A percentile compares a stretch with the other conserved stretches of the same genome.
Conservation (phyloP, 2,888 invertebrate genomes). For the Pammene aurita region DNA sequence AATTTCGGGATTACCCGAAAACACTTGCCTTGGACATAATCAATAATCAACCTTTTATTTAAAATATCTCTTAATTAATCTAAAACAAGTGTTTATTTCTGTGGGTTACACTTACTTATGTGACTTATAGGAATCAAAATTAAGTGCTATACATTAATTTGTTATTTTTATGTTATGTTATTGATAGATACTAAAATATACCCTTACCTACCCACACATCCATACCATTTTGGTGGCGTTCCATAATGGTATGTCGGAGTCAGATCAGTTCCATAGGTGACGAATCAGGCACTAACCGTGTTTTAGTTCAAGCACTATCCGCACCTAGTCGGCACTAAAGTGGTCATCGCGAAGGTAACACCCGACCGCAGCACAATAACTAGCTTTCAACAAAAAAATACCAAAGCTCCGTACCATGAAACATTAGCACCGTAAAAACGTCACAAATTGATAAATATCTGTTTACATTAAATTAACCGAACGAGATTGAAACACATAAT, state of each 20-base stretch:
- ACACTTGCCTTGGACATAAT: too few species aligned
- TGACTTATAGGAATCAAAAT: too few species aligned
- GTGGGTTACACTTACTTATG: too few species aligned
- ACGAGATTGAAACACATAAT: conserved; percentile 74
- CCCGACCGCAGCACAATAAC: conserved; percentile 58
- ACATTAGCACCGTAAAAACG: conserved; percentile 71
- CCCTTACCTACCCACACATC: conserved; percentile 85
- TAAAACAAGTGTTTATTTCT: too few species aligned
- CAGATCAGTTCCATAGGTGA: conserved; percentile 61
- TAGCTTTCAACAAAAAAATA: conserved; percentile 59
- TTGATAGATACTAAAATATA: conserved; percentile 50
- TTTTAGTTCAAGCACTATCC: conserved; percentile 54
- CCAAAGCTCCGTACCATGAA: conserved; percentile 57
- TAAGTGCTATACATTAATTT: too few species aligned
- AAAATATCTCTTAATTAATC: too few species aligned
- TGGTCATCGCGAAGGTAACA: conserved; percentile 55
- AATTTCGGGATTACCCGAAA: too few species aligned
- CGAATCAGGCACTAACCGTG: conserved; percentile 53
- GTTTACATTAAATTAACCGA: conserved; percentile 78
- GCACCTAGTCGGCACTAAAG: conserved; percentile 42
- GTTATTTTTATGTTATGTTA: conserved; percentile 1
- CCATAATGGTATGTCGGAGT: conserved; percentile 79
- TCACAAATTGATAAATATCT: conserved; percentile 75
- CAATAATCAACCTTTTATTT: too few species aligned
- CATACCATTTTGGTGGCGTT: conserved; percentile 83